Conservation (phyloP, 2,113 vertebrate species). For the Opisthocomus hoazin region DNA sequence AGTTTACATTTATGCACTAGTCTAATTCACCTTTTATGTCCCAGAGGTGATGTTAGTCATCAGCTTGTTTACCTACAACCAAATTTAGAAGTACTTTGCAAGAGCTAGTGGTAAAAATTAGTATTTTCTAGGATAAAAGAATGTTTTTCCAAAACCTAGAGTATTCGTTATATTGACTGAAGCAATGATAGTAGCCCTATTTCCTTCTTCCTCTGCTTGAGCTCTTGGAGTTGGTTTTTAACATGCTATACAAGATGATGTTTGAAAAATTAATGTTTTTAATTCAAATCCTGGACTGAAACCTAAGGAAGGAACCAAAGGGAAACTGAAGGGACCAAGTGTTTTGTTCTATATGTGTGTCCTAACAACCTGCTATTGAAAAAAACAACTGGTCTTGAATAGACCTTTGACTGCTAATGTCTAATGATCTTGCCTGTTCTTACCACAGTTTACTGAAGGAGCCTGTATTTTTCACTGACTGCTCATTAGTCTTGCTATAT, state of each 20-base stretch:
- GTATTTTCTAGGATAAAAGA: background rate
- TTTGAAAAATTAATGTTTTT: background rate
- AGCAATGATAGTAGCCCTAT: background rate
- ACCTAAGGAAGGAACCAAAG: background rate
- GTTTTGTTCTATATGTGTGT: background rate
- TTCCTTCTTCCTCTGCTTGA: background rate
- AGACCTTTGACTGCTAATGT: background rate
- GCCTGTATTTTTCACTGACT: background rate
- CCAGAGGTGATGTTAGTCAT: background rate
- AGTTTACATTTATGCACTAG: background rate
- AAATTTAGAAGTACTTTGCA: background rate
- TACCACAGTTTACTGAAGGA: background rate
- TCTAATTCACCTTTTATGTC: background rate
- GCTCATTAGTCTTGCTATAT: background rate
- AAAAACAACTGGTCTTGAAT: background rate
- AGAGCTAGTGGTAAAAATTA: background rate
- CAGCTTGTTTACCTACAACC: background rate
- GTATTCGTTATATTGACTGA: background rate
- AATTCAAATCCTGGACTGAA: background rate
- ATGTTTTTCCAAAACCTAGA: background rate
- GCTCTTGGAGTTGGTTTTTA: background rate
- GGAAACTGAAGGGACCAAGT: background rate
- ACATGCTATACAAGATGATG: background rate
- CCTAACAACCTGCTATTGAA: background rate
- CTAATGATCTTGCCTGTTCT: background rate